Percentiles rank a stretch among this genome's conserved stretches.
Evolutionary conservation across 1,140 invertebrate species (phyloP).

Genomic region (Cydia pomonella): DNA sequence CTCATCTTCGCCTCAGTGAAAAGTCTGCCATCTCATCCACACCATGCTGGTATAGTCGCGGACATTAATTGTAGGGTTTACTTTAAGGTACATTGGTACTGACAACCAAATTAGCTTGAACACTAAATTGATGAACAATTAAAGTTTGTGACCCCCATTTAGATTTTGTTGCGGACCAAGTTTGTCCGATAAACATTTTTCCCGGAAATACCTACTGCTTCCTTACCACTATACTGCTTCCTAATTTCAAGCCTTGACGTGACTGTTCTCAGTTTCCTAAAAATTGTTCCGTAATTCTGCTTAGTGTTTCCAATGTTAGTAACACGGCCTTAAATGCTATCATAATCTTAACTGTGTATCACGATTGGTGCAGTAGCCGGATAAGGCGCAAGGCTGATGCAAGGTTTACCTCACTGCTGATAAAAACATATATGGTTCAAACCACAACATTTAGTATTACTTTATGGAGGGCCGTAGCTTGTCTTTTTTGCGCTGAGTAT

Average conservation of each 20-base stretch:
- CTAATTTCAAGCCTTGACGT: not conserved
- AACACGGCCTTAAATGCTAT: not conserved
- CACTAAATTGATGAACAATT: too few species aligned
- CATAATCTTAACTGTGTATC: not conserved
- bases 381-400: constrained; percentile 3
- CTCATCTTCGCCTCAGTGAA: too few species aligned
- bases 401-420: constrained; percentile 8
- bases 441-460: not conserved
- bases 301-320: constrained; percentile 1
- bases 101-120: too few species aligned
- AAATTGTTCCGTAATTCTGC: not conserved
- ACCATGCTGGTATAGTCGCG: too few species aligned
- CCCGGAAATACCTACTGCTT: too few species aligned
- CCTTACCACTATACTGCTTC: not conserved
- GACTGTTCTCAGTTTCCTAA: not conserved
- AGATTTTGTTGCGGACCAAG: too few species aligned
- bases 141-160: too few species aligned
- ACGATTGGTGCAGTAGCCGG: constrained; percentile 1
- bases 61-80: too few species aligned
- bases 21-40: too few species aligned
- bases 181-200: too few species aligned
- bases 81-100: too few species aligned
- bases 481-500: too few species aligned
- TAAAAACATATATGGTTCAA: not conserved
- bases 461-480: not conserved